These are phyloP conservation scores for Orthosia cruda DNA, from an alignment of 2,888 invertebrate genomes.

Conservation along the genomic window DNA sequence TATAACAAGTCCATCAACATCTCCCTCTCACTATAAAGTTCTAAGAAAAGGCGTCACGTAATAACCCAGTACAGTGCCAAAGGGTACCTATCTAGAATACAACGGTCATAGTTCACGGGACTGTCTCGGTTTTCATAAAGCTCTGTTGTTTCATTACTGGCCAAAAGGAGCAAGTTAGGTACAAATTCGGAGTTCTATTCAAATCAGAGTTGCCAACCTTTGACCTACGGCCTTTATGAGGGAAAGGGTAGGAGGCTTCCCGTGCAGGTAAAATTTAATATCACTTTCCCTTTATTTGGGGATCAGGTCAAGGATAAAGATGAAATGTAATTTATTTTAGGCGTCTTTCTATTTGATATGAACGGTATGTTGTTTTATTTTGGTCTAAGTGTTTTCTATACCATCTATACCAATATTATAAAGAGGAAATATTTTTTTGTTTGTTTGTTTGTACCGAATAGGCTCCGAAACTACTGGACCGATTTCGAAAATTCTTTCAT, in stretches of 20 bases:
- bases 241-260: background rate
- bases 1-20: too few relatives aligned
- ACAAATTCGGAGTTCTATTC: slow-evolving; percentile 19
- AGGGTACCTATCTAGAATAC: background rate
- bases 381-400: too few relatives aligned
- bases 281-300: background rate
- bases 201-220: slow-evolving; percentile 15
- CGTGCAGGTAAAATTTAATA: slow-evolving; percentile 10
- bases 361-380: background rate
- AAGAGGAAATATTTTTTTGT: too few relatives aligned
- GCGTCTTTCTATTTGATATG: too few relatives aligned
- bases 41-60: background rate
- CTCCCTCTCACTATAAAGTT: too few relatives aligned
- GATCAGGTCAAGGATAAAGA: background rate
- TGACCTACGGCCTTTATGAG: slow-evolving; percentile 19
- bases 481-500: too few relatives aligned
- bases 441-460: too few relatives aligned
- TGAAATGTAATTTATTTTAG: background rate
- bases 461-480: too few relatives aligned
- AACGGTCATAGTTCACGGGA: slow-evolving; percentile 21
- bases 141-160: slow-evolving; percentile 14
- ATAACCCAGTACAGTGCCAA: background rate
- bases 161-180: slow-evolving; percentile 16
- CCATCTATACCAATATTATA: too few relatives aligned
- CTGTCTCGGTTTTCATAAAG: slow-evolving; percentile 9